Evolutionary conservation across 2,113 vertebrate species (phyloP).

Genomic region (Austrofundulus limnaeus): DNA sequence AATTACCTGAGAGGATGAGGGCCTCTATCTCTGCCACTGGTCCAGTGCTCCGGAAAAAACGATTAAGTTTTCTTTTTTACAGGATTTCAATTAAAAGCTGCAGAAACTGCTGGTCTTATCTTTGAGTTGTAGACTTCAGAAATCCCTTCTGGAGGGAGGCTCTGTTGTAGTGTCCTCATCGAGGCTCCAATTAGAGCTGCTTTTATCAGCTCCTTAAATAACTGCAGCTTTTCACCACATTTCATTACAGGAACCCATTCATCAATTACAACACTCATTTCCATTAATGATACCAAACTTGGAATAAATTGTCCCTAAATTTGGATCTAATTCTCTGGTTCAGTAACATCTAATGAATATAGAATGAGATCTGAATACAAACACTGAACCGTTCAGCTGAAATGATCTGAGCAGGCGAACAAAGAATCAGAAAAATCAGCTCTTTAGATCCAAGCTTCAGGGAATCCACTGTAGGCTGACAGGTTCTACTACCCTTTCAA

Average conservation of each 20-base stretch:
- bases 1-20: slow-evolving; percentile 75
- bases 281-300: slow-evolving; percentile 64
- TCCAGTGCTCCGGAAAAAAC: slow-evolving; percentile 75
- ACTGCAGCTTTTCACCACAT: slow-evolving; percentile 69
- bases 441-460: too few relatives aligned
- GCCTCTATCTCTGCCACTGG: slow-evolving; percentile 73
- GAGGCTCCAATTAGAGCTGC: slow-evolving; percentile 74
- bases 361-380: slow-evolving; percentile 56
- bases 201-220: slow-evolving; percentile 72
- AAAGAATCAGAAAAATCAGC: too few relatives aligned
- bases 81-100: slow-evolving; percentile 78
- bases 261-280: slow-evolving; percentile 75
- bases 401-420: not conserved
- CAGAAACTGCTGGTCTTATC: slow-evolving; percentile 66
- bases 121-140: slow-evolving; percentile 67
- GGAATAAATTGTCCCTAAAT: slow-evolving; percentile 62
- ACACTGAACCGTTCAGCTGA: slow-evolving; percentile 20
- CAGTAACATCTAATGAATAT: slow-evolving; percentile 58
- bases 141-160: slow-evolving; percentile 62
- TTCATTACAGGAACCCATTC: slow-evolving; percentile 71
- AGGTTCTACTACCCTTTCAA: too few relatives aligned
- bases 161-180: slow-evolving; percentile 69
- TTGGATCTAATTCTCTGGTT: slow-evolving; percentile 56
- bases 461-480: too few relatives aligned
- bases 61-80: slow-evolving; percentile 69